Base-by-base conservation (phyloP, 2,888 invertebrate genomes). In the Drosophila mettleri region DNA sequence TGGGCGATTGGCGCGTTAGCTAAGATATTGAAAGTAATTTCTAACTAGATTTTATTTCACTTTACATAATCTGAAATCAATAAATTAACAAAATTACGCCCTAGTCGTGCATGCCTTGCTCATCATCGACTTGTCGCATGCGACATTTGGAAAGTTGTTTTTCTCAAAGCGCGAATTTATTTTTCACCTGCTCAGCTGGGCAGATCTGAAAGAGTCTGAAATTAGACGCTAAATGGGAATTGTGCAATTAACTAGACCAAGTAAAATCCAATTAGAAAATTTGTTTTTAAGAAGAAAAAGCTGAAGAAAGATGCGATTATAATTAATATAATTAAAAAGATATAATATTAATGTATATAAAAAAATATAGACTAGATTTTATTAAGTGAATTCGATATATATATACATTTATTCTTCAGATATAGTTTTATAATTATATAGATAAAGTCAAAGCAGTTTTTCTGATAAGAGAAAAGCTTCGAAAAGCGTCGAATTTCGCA, bases 231-330 rank as follows among this genome's bases (percentile, higher is more conserved):
- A 64, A 64, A 59, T 60, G 52, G 36, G 14, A 20, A 46, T 58
- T 72, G 61, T 59, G 64, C 66, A 63, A 71, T 63, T 78, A 83
- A 86, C 73, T 78, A 73, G 73, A 80, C 72, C 70, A 52, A 52
- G 14, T 29, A 67, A 66, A 69, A 58, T 14, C 16, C 14, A 38
- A 14, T 31, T 8, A 16, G 9, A 38, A 9, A 43, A n/a, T 24
- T n/a, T 43, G n/a, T n/a, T 22, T 22, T 22, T 9, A 41, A n/a
- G 6, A 0, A 24, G 24, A 24, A 24, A 5, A n/a, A n/a, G n/a
- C n/a, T n/a, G n/a, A n/a, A n/a, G n/a, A n/a, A n/a, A n/a, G n/a
- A n/a, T n/a, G n/a, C n/a, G n/a, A n/a, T n/a, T n/a, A n/a, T n/a
- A n/a, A n/a, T n/a, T n/a, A n/a, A n/a, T n/a, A n/a, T n/a, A n/a